Evolutionary conservation across 2,888 invertebrate species (phyloP), one percentile per base, ranked within the genome.

Genomic region (Chesias legatella): DNA sequence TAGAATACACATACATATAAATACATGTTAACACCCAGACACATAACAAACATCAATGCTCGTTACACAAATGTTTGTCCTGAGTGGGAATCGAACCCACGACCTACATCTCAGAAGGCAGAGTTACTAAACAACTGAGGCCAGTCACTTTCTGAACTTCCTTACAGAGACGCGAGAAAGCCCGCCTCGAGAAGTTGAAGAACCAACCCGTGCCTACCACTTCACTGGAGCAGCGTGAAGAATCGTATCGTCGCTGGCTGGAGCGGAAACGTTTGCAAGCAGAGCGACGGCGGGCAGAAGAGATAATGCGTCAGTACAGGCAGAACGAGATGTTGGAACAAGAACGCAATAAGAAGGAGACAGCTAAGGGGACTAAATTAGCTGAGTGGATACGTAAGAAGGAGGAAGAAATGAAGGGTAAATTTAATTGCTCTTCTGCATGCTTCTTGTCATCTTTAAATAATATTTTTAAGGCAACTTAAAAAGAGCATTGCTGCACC

Each of bases 341-440:
- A 34, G 80, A 89, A 36, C 67, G 77, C 0, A 60, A 51, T 13
- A 81, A 74, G 48, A 79, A 79, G 1, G 75, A 81, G 30, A 67
- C 68, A 22, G 70, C 68, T 21, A 88, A 85, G 45, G 83, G 85
- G 25, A 86, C 89, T 33, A 88, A 89, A 49, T 70, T 90, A 13
- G 77, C 83, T 21, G 84, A 75, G 26, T 92, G 92, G 92, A 73
- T 88, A 17, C 82, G 81, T 32, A 90, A 79, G 53, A 92, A 92
- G 50, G 90, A 91, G 37, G 89, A 90, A 41, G 79, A 83, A 7
- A 84, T 89, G 39, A 90, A 91, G 82, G 85, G 92, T 92, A 66
- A 52, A 37, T 24, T 33, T 13, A 10, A n/a, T 22, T 17, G 23
- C 33, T 30, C 21, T 6, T 5, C 7, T n/a, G 0, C 9, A 24